Conservation (phyloP, 2,888 invertebrate genomes). For the Artemia sinica region DNA sequence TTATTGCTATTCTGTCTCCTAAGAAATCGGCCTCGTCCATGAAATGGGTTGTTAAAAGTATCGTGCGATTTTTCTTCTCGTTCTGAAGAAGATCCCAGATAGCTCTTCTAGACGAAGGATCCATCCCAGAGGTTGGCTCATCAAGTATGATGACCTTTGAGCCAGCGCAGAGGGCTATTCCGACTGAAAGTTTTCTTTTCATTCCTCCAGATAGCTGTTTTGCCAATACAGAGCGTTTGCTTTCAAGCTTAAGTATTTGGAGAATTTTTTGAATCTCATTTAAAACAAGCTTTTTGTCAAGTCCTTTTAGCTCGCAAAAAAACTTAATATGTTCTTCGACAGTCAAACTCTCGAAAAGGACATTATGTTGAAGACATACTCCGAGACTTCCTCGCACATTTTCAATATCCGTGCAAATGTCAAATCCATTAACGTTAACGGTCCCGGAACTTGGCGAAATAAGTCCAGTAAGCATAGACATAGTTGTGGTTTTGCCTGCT, state of each 20-base stretch:
- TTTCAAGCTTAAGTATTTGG: constrained; percentile 47
- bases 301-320: constrained; percentile 42
- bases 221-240: constrained; percentile 42
- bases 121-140: no score
- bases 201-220: constrained; percentile 64
- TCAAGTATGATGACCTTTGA: no score
- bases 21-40: constrained; percentile 73
- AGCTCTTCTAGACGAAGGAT: no score
- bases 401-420: constrained; percentile 41
- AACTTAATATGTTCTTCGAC: constrained; percentile 59
- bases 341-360: constrained; percentile 48
- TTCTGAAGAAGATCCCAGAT: constrained; percentile 27
- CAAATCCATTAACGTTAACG: constrained; percentile 44
- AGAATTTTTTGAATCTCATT: constrained; percentile 41
- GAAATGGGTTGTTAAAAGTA: constrained; percentile 68
- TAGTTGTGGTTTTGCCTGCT: constrained; percentile 79
- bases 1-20: constrained; percentile 64
- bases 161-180: constrained; percentile 63
- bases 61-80: constrained; percentile 44
- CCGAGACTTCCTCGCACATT: constrained; percentile 49
- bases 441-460: constrained; percentile 56
- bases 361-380: constrained; percentile 72
- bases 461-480: constrained; percentile 47
- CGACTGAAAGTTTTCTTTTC: constrained; percentile 70
- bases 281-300: constrained; percentile 28